Evolutionary conservation across 1,140 invertebrate species (phyloP).

Genomic region (Popillia japonica): DNA sequence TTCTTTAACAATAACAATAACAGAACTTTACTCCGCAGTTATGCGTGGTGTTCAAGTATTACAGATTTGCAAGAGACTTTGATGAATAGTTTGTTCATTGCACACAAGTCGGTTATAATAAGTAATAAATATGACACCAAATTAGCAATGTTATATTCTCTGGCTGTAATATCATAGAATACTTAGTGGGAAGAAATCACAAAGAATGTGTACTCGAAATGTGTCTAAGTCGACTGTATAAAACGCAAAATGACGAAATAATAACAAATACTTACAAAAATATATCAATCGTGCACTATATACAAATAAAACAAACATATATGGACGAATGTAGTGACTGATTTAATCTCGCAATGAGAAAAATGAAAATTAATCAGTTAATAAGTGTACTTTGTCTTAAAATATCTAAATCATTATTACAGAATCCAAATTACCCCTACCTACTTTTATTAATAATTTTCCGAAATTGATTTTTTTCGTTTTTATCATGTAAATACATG

Average conservation of each 20-base stretch:
- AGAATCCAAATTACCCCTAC: background rate
- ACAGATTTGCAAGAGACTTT: no score
- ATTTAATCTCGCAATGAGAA: constrained; percentile 30
- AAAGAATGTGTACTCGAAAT: background rate
- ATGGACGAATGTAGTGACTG: constrained; percentile 40
- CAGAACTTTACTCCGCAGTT: no score
- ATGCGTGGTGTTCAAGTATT: no score
- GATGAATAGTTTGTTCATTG: no score
- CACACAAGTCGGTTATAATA: no score
- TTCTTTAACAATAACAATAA: no score
- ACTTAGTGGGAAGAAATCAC: background rate
- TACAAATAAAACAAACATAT: constrained; percentile 11
- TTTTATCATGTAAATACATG: no score
- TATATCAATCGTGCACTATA: constrained; percentile 10
- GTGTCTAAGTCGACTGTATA: background rate
- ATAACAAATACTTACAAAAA: constrained; percentile 30
- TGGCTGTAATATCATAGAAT: background rate
- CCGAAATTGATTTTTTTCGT: background rate
- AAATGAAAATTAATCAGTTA: background rate
- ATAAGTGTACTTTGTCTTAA: background rate
- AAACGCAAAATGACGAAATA: background rate
- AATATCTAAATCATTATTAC: background rate
- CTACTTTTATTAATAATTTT: background rate
- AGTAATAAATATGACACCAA: no score
- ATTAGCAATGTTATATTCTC: no score